Evolutionary conservation across 2,113 vertebrate genomes (phyloP), one percentile per base, ranked within the genome.

Genomic region (Mugil cephalus): DNA sequence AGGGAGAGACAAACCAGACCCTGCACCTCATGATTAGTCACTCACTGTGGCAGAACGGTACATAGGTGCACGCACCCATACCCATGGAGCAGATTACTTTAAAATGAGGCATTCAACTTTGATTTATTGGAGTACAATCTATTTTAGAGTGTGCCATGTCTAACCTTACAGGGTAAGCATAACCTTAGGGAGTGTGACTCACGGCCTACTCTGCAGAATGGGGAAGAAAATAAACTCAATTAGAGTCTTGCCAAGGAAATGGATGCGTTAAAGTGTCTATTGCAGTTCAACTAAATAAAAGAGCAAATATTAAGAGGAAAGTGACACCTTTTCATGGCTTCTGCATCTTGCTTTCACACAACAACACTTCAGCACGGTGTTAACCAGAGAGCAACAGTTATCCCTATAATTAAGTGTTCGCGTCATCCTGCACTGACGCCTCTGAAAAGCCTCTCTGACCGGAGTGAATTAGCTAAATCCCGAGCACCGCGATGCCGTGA

Each of bases 1-100:
- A 0, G 53, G 24, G 73, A 73, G 61, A 21, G 68, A 63, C 52
- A 18, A 52, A 43, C 58, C 65, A 40, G 48, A 58, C 54, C 54
- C 13, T 45, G 4, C 35, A 38, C 34, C 21, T 54, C 19, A 50
- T 3, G 56, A 78, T 76, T 80, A 89, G 68, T 76, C 80, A 77
- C 19, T 69, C 2, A 3, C 39, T 79, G 56, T 67, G 19, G 12
- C 73, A 67, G 66, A 66, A 51, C n/a, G 46, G 53, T 58, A 47
- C 54, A 34, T 14, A 46, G 24, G 10, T 13, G 9, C 15, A 59
- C 48, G 47, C n/a, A 43, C 42, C 56, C 45, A 21, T 47, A 67
- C 38, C 38, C 43, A 55, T 47, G 61, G 15, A 77, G 50, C 45
- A 39, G 64, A 87, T 88, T 70, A 36, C 48, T 56, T 43, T 43